Evolutionary conservation across 92 coral and sea anemone species (phyloP).

Genomic region (Zoanthus gigantus): DNA sequence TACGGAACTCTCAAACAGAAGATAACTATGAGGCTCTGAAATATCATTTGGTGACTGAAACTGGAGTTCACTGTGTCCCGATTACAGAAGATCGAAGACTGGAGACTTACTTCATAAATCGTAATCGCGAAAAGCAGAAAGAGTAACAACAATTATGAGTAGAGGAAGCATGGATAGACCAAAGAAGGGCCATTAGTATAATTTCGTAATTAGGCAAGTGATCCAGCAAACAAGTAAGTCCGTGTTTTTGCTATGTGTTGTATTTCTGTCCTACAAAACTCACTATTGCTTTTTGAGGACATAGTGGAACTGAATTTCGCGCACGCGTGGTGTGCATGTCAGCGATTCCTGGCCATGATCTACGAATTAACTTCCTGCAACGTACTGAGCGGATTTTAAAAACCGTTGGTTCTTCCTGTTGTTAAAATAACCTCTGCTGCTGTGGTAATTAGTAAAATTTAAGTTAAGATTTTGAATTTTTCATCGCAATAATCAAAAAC

Average conservation of each 20-base stretch:
- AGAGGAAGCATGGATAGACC: neutral
- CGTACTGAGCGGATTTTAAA: too few species aligned
- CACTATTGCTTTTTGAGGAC: neutral
- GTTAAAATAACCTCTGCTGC: too few species aligned
- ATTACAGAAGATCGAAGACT: constrained; percentile 2
- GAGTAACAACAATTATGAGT: neutral
- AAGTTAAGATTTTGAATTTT: too few species aligned
- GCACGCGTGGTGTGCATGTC: neutral
- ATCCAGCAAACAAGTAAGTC: constrained; percentile 1
- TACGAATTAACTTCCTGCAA: too few species aligned
- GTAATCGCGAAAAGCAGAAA: constrained; percentile 4
- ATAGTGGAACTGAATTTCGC: neutral
- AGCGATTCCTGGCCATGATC: constrained; percentile 26
- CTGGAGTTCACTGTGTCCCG: constrained; percentile 1
- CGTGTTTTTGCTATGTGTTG: constrained; percentile 4
- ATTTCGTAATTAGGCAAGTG: neutral
- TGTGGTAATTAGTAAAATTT: too few species aligned
- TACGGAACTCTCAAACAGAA: constrained; percentile 5
- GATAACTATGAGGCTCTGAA: neutral
- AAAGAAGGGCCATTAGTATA: neutral
- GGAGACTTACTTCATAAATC: neutral
- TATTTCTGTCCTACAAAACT: neutral
- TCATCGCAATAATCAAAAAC: too few species aligned
- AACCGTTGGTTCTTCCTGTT: too few species aligned
- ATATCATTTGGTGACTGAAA: neutral